phyloP scores from a whole-genome alignment of 2,113 vertebrate species.

The Crotalus horridus region DNA sequence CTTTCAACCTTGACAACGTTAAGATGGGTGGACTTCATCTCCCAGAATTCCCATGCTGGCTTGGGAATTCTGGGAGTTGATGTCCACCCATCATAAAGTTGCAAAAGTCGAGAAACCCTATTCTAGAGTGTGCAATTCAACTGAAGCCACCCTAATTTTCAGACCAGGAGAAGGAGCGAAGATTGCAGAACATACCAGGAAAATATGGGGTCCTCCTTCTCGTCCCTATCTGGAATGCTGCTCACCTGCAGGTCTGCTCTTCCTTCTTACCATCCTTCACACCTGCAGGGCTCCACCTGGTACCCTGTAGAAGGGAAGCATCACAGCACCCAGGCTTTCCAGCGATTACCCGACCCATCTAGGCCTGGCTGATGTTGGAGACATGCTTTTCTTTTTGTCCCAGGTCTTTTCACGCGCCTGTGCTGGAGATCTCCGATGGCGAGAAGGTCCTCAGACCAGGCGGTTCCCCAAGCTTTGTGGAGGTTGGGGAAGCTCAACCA shows the following conservation, averaged over 20 bases:
- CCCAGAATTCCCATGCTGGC: not conserved
- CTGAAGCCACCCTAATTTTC: not conserved
- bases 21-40: not conserved
- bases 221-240: not conserved
- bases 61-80: too few relatives aligned
- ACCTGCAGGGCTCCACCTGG: not conserved
- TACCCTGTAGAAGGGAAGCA: not conserved
- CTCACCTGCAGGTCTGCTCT: not conserved
- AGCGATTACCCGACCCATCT: not conserved
- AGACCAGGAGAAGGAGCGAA: not conserved
- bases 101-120: not conserved
- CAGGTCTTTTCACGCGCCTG: conserved; percentile 71
- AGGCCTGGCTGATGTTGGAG: not conserved
- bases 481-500: conserved; percentile 89
- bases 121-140: not conserved
- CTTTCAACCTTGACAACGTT: not conserved
- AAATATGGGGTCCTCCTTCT: not conserved
- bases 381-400: too few relatives aligned
- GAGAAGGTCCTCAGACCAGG: conserved; percentile 58
- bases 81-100: not conserved
- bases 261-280: not conserved
- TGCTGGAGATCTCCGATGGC: not conserved
- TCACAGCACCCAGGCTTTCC: not conserved
- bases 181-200: not conserved
- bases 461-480: conserved; percentile 74